These are phyloP conservation scores for Eulacestoma nigropectus DNA, from an alignment of 2,113 vertebrate genomes.

Conservation along the genomic window DNA sequence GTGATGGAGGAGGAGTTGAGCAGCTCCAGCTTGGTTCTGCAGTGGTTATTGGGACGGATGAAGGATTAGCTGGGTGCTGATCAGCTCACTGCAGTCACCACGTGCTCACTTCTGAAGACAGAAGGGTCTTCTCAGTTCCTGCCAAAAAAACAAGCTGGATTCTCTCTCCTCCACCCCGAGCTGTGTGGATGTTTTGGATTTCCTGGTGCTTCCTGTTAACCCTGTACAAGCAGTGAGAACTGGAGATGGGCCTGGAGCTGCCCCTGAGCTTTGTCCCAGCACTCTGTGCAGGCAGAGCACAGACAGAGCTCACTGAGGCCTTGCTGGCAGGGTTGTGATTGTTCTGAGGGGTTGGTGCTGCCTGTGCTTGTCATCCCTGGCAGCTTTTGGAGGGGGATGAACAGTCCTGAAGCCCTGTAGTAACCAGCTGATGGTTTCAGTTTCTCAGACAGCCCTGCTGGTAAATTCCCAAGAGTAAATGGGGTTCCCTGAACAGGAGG, in stretches of 20 bases:
- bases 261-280: not conserved
- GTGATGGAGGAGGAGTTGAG: not conserved
- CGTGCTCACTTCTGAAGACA: not conserved
- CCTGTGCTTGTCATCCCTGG: not conserved
- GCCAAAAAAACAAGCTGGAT: not conserved
- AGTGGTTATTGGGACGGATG: rapidly evolving
- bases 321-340: rapidly evolving
- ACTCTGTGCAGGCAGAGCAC: not conserved
- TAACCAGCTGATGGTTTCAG: not conserved
- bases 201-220: not conserved
- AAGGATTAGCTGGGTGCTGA: not conserved
- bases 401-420: not conserved
- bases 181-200: not conserved
- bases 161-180: not conserved
- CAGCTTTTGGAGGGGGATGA: not conserved
- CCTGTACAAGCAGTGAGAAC: not conserved
- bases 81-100: not conserved
- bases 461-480: not conserved
- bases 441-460: not conserved
- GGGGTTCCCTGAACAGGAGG: not conserved
- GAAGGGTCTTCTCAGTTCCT: not conserved
- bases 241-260: not conserved
- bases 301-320: not conserved
- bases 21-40: not conserved
- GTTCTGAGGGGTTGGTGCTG: not conserved